A percentile compares a stretch with the other conserved stretches of the same genome.
Evolutionary conservation across 1,140 invertebrate genomes (phyloP).

Genomic region (Trachymyrmex cornetzi): DNA sequence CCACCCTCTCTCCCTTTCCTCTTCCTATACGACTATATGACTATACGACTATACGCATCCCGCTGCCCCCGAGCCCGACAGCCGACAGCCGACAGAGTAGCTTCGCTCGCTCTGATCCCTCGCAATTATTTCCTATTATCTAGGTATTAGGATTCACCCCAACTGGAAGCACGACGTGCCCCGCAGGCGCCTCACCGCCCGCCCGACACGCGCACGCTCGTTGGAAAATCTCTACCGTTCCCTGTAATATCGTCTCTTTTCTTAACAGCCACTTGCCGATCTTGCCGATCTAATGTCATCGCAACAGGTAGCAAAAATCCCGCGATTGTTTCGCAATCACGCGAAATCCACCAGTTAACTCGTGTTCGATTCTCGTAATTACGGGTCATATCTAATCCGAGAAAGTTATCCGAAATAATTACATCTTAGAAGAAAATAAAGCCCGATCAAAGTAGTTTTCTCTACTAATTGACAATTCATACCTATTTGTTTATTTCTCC

Average conservation of each 20-base stretch:
- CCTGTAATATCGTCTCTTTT: constrained; percentile 45
- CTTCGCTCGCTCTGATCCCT: constrained; percentile 84
- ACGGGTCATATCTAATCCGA: background rate
- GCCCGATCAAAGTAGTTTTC: background rate
- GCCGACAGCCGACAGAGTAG: constrained; percentile 79
- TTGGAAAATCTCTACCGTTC: constrained; percentile 55
- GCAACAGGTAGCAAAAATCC: constrained; percentile 71
- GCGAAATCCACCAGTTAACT: background rate
- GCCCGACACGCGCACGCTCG: constrained; percentile 48
- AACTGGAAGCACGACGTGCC: constrained; percentile 83
- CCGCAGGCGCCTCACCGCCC: constrained; percentile 78
- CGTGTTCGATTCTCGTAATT: background rate
- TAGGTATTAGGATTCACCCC: constrained; percentile 86
- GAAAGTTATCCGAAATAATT: background rate
- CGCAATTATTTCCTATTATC: constrained; percentile 87
- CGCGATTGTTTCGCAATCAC: constrained; percentile 19
- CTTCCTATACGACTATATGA: constrained; percentile 49
- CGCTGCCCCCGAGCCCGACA: constrained; percentile 61
- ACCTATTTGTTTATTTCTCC: background rate
- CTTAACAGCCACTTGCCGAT: constrained; percentile 45
- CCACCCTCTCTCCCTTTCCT: constrained; percentile 50
- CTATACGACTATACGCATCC: constrained; percentile 32
- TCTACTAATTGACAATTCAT: background rate
- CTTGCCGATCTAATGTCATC: constrained; percentile 46
- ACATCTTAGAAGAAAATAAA: background rate